Percentiles rank a stretch among this genome's conserved stretches.
phyloP scores from a whole-genome alignment of 92 coral and sea anemone genomes.

The Metridium senile region DNA sequence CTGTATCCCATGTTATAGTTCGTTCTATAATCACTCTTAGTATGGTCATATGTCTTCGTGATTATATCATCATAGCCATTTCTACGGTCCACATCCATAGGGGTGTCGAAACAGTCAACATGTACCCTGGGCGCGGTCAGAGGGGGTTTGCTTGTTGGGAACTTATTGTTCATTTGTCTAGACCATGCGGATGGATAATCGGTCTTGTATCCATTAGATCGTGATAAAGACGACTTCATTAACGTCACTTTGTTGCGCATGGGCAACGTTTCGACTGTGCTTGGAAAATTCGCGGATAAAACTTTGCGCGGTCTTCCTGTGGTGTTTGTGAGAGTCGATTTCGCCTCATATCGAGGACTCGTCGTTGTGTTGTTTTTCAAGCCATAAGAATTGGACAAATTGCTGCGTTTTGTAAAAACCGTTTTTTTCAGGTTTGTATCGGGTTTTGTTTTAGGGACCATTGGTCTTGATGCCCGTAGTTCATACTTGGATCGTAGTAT shows the following conservation, averaged over 20 bases:
- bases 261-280: conserved; percentile 11
- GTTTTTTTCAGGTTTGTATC: conserved; percentile 3
- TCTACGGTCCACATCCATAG: not conserved
- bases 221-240: conserved; percentile 1
- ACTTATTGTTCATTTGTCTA: conserved; percentile 8
- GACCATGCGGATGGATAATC: conserved; percentile 16
- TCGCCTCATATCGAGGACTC: conserved; percentile 21
- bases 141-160: conserved; percentile 1
- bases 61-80: conserved; percentile 6
- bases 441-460: not conserved
- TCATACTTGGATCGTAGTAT: conserved; percentile 10
- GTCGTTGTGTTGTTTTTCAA: conserved; percentile 2
- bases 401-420: conserved; percentile 3
- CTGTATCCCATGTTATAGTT: conserved; percentile 34
- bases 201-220: not conserved
- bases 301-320: conserved; percentile 21
- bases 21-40: conserved; percentile 9
- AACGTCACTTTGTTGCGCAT: conserved; percentile 2
- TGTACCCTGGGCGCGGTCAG: conserved; percentile 18
- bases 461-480: conserved; percentile 8
- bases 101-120: not conserved
- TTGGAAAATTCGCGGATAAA: conserved; percentile 29
- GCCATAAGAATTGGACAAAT: not conserved
- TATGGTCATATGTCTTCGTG: conserved; percentile 18
- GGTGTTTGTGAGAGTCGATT: not conserved